phyloP scores from a whole-genome alignment of 2,797 vertebrate genomes.

The Micromesistius poutassou region DNA sequence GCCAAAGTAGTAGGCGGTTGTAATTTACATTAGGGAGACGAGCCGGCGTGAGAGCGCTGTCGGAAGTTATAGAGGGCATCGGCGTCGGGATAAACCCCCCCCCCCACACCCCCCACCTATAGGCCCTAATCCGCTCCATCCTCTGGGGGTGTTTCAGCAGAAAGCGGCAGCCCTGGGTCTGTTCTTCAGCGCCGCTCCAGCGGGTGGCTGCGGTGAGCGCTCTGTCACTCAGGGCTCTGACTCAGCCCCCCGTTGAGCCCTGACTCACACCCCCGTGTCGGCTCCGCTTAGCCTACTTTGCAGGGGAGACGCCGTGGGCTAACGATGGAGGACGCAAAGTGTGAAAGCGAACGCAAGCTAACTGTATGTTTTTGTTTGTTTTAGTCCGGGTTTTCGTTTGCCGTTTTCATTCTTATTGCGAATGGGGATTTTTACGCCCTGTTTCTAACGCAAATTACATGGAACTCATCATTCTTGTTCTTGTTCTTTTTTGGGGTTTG shows the following conservation, averaged over 20 bases:
- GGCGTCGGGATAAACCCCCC: background rate
- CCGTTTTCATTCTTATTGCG: background rate
- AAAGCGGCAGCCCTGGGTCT: no score
- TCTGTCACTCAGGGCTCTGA: background rate
- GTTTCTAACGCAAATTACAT: no score
- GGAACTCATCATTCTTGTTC: no score
- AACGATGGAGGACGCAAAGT: background rate
- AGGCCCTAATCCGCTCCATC: no score
- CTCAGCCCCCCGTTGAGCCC: background rate
- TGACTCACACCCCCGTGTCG: background rate
- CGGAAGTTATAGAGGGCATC: background rate
- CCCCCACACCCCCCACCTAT: background rate
- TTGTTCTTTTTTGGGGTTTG: no score
- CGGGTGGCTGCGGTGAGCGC: no score
- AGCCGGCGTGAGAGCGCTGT: background rate
- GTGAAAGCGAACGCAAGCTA: background rate
- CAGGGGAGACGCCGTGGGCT: background rate
- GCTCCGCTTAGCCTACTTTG: background rate
- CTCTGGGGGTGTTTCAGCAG: no score
- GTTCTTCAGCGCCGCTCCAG: no score
- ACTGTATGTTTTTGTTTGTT: background rate
- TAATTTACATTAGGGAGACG: no score
- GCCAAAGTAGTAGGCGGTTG: background rate
- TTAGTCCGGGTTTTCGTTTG: background rate
- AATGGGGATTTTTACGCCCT: background rate